A percentile compares a stretch with the other conserved stretches of the same genome.
Conservation (phyloP, 1,140 invertebrate genomes). For the Drosophila sucinea region DNA sequence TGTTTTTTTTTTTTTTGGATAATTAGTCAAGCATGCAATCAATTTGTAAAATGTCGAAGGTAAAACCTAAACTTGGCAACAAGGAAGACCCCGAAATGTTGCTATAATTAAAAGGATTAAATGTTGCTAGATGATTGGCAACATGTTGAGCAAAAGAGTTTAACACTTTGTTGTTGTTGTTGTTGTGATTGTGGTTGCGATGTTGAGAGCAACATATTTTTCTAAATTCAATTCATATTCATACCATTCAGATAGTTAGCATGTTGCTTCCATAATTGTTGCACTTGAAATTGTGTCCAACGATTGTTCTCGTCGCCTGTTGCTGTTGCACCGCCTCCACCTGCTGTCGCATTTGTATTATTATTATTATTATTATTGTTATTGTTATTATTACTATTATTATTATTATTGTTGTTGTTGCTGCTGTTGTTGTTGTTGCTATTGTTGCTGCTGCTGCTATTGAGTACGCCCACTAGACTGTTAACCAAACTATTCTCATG, state of each 20-base stretch:
- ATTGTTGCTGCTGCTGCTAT: slow-evolving; percentile 43
- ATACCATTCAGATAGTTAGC: slow-evolving; percentile 83
- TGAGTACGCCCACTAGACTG: slow-evolving; percentile 74
- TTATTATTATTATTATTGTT: slow-evolving; percentile 49
- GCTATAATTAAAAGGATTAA: neutral
- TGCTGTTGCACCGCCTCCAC: slow-evolving; percentile 18
- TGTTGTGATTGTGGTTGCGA: neutral
- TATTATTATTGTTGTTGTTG: slow-evolving; percentile 46
- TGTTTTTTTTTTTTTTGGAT: slow-evolving; percentile 11
- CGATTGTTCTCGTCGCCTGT: slow-evolving; percentile 75
- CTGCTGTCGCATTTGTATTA: slow-evolving; percentile 8
- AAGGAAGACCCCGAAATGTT: neutral
- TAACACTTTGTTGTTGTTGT: too few species aligned
- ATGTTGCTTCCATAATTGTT: slow-evolving; percentile 83
- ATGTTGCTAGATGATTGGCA: neutral
- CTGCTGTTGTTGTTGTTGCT: slow-evolving; percentile 40
- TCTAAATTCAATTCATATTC: slow-evolving; percentile 14
- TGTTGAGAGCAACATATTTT: neutral
- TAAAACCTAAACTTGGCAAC: neutral
- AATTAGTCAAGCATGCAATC: slow-evolving; percentile 60
- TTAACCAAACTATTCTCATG: slow-evolving; percentile 76
- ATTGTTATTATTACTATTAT: slow-evolving; percentile 48
- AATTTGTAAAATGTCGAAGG: slow-evolving; percentile 46
- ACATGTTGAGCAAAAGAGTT: neutral
- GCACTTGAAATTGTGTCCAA: slow-evolving; percentile 83